phyloP scores from a whole-genome alignment of 2,888 invertebrate genomes.

The Dynastes maya region DNA sequence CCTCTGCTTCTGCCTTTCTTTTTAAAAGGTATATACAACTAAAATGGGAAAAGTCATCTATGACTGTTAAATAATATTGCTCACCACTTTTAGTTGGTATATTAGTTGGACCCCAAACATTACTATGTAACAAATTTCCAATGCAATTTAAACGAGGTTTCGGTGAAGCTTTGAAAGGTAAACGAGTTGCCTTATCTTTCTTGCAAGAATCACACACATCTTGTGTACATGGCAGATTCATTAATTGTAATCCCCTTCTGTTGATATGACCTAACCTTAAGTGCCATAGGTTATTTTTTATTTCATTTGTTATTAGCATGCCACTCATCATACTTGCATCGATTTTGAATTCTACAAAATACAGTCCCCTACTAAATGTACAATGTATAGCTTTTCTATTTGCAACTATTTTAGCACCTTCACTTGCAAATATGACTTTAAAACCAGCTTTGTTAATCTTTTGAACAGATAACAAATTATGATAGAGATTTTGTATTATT shows the following conservation, averaged over 20 bases:
- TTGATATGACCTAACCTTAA: background rate
- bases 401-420: background rate
- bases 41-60: constrained; percentile 12
- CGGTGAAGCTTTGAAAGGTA: background rate
- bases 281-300: background rate
- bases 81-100: constrained; percentile 12
- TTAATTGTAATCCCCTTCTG: background rate
- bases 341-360: too few species aligned
- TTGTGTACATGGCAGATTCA: background rate
- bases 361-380: background rate
- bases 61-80: constrained; percentile 9
- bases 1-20: background rate
- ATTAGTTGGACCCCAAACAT: too few species aligned
- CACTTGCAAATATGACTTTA: background rate
- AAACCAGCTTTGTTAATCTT: constrained; percentile 7
- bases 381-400: constrained; percentile 3
- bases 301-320: background rate
- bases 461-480: constrained; percentile 10
- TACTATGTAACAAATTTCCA: too few species aligned
- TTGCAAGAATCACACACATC: background rate
- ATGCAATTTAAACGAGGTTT: too few species aligned
- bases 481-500: constrained; percentile 1
- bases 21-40: constrained; percentile 8
- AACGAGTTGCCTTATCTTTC: constrained; percentile 3
- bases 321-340: too few species aligned